phyloP scores from a whole-genome alignment of 2,113 vertebrate genomes.

The Dasyprocta punctata region DNA sequence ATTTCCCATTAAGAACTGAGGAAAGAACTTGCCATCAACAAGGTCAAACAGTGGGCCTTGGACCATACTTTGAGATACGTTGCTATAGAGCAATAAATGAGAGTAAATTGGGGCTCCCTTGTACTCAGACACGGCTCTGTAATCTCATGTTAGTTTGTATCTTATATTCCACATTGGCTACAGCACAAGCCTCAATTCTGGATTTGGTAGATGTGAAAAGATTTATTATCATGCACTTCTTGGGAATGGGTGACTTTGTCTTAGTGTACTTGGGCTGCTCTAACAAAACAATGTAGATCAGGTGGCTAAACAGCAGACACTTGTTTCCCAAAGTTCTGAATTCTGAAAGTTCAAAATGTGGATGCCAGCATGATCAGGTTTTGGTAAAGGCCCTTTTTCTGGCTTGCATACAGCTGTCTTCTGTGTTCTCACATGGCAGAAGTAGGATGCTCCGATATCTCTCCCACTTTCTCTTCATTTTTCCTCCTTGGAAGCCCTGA shows the following conservation, averaged over 20 bases:
- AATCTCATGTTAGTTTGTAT: neutral
- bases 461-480: neutral
- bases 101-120: neutral
- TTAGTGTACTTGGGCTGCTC: neutral
- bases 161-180: neutral
- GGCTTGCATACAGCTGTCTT: neutral
- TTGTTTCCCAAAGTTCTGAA: neutral
- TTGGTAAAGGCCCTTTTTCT: neutral
- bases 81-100: neutral
- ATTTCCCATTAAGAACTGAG: slow-evolving; percentile 15
- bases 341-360: neutral
- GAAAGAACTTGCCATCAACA: neutral
- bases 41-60: neutral
- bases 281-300: neutral
- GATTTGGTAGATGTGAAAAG: slow-evolving; percentile 37
- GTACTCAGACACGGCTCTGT: neutral
- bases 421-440: neutral
- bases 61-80: neutral
- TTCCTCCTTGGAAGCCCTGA: neutral
- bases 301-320: neutral
- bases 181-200: neutral
- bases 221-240: neutral
- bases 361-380: neutral
- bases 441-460: neutral
- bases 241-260: neutral